Conservation (phyloP, 2,797 vertebrate species). For the Salarias fasciatus region DNA sequence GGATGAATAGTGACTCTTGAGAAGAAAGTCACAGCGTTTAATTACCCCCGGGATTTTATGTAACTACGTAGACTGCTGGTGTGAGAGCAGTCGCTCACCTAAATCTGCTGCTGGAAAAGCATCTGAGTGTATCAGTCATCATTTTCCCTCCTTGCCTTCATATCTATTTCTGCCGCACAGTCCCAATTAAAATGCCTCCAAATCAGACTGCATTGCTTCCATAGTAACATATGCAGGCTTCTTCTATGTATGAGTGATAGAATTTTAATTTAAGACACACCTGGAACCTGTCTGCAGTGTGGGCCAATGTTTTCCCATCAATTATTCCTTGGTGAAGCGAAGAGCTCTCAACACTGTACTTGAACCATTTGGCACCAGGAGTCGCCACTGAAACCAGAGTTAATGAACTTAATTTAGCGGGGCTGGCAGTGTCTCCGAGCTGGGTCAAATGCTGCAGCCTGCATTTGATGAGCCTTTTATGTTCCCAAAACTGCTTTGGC, state of each 20-base stretch:
- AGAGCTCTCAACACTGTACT: conserved; percentile 26
- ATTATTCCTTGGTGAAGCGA: conserved; percentile 22
- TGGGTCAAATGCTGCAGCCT: conserved; percentile 16
- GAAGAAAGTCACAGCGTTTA: conserved; percentile 48
- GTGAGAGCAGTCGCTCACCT: conserved; percentile 52
- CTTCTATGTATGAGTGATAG: conserved; percentile 4
- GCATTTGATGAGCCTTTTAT: conserved; percentile 44
- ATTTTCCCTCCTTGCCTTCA: conserved; percentile 45
- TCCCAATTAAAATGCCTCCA: conserved; percentile 64
- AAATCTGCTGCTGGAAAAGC: conserved; percentile 57
- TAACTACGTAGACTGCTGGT: conserved; percentile 46
- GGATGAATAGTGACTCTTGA: conserved; percentile 43
- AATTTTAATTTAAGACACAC: conserved; percentile 11
- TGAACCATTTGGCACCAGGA: conserved; percentile 41
- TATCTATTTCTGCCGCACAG: conserved; percentile 43
- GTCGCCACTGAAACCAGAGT: conserved; percentile 33
- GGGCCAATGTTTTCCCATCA: conserved; percentile 26
- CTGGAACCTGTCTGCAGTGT: conserved; percentile 15
- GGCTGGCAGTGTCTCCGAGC: conserved; percentile 24
- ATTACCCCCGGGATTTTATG: conserved; percentile 56
- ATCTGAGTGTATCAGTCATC: conserved; percentile 57
- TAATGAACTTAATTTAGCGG: conserved; percentile 57
- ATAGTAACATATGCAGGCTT: conserved; percentile 29
- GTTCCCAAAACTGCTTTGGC: conserved; percentile 32
- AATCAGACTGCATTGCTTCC: conserved; percentile 31